These are phyloP conservation scores for Serinus canaria DNA, from an alignment of 2,113 vertebrate species.

Conservation along the genomic window DNA sequence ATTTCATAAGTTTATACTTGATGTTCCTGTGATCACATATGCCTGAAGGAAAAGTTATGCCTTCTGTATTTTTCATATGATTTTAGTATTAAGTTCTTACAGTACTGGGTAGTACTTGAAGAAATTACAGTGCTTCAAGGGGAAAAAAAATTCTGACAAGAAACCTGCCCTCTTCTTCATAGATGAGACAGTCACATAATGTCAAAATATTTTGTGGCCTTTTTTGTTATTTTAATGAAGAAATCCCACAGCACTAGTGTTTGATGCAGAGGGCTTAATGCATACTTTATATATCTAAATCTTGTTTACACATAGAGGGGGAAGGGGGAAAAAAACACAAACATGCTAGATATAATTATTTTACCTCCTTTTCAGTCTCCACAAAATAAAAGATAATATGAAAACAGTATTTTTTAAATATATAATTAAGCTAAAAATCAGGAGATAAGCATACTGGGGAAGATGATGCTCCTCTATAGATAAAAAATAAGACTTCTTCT, in stretches of 20 bases:
- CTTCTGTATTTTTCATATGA: background rate
- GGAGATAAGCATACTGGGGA: background rate
- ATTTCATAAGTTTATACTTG: background rate
- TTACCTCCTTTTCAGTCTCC: background rate
- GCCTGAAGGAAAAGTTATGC: background rate
- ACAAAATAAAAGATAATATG: background rate
- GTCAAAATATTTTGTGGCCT: accelerated
- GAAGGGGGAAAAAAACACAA: background rate
- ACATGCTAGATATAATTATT: background rate
- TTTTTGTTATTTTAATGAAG: background rate
- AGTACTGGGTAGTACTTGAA: background rate
- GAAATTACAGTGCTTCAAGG: background rate
- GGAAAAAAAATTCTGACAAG: background rate
- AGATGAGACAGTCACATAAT: background rate
- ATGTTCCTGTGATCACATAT: background rate
- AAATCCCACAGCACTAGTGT: background rate
- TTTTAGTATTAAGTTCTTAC: background rate
- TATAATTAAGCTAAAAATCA: background rate
- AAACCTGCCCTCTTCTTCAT: background rate
- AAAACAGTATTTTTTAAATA: background rate
- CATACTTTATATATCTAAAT: background rate
- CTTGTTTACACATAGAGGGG: background rate
- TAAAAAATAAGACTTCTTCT: background rate
- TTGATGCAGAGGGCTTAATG: background rate
- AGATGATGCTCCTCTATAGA: background rate